Base-by-base conservation (phyloP, 2,797 vertebrate genomes). In the Miichthys miiuy region DNA sequence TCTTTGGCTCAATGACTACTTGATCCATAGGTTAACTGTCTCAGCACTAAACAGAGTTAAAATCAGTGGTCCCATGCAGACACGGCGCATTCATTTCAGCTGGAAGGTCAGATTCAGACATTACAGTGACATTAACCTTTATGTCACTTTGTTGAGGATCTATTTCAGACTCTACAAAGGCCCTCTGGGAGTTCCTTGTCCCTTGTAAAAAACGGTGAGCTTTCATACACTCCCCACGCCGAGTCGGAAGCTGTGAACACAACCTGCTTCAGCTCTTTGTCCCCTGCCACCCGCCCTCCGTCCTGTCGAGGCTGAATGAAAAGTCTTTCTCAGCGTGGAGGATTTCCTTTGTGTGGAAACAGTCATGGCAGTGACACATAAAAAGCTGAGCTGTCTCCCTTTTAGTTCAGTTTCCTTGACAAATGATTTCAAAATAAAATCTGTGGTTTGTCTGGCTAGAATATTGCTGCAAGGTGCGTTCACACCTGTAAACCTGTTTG, bases 211-310 rank as follows among this genome's bases (percentile, higher is more conserved):
- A 80, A 48, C 54, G 9, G 10, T n/a, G 50, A 68, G 60, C 61
- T 77, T 66, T 80, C 27, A 74, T 13, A 25, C 51, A 10, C 34
- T 41, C 42, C 54, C 7, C 64, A 65, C 60, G 69, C 74, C 0
- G 73, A 48, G 14, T 57, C 0, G 10, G 8, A 51, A 7, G 38
- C 72, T 25, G n/a, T 1, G 21, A 14, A 47, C 63, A 60, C 50
- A 57, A 34, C 71, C 38, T 21, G 42, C 46, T 12, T 68, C 58
- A 25, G 34, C 30, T 64, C 68, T 83, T 68, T 79, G 72, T 72
- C 67, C 23, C n/a, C 23, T 13, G 11, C 34, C 34, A 38, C 8
- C 34, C 34, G 6, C 68, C 25, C 23, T 21, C 38, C 12, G 3
- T 55, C 77, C 8, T 38, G 63, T 9, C 34, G 27, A 13, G 54